Conservation (phyloP, 1,140 invertebrate species). For the Drosophila pectinifera region DNA sequence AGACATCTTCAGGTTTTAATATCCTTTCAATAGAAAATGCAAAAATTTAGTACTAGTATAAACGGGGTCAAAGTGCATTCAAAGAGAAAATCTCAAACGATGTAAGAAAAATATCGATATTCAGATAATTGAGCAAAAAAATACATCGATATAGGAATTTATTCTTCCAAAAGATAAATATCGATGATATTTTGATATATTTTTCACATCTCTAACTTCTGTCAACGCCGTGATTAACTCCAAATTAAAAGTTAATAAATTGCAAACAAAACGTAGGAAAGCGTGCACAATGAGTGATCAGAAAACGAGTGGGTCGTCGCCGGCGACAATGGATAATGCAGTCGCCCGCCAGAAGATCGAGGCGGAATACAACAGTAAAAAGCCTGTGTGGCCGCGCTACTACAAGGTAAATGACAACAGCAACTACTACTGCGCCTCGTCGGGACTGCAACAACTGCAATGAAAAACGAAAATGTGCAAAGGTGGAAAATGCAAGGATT, state of each 20-base stretch:
- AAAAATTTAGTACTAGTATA: no score
- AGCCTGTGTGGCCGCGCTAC: constrained; percentile 87
- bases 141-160: not conserved
- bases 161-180: not conserved
- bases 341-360: constrained; percentile 85
- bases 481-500: not conserved
- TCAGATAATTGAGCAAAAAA: not conserved
- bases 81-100: no score
- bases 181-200: not conserved
- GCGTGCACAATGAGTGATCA: constrained; percentile 69
- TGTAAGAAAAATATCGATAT: not conserved
- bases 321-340: constrained; percentile 41
- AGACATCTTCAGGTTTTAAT: no score
- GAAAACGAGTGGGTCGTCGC: constrained; percentile 32
- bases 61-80: no score
- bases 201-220: constrained; percentile 2
- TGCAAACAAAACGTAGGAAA: constrained; percentile 32
- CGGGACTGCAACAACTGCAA: constrained; percentile 31
- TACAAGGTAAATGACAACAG: constrained; percentile 87
- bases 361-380: constrained; percentile 88
- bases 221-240: constrained; percentile 49
- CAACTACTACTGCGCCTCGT: constrained; percentile 18
- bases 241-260: constrained; percentile 61
- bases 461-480: constrained; percentile 6
- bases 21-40: no score